Evolutionary conservation across 2,797 vertebrate species (phyloP).

Genomic region (Girardinus metallicus): DNA sequence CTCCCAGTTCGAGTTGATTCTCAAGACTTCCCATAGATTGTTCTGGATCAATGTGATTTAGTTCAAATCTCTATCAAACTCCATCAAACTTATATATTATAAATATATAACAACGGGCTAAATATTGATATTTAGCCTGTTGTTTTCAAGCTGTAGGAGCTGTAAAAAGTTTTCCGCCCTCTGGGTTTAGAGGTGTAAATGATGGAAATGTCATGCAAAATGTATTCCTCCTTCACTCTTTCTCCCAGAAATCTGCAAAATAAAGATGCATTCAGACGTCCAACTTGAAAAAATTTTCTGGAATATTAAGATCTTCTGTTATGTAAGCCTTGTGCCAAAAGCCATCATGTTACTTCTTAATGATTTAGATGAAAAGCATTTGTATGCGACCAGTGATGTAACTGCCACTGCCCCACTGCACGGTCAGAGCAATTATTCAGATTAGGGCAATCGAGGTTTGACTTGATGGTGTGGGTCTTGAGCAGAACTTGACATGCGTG

Average conservation of each 20-base stretch:
- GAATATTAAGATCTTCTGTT: neutral
- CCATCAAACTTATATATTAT: neutral
- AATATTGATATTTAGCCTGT: neutral
- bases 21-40: neutral
- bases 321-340: conserved; percentile 2
- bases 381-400: neutral
- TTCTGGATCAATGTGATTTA: neutral
- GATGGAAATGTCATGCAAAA: neutral
- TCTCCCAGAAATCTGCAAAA: neutral
- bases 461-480: neutral
- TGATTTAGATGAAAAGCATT: conserved; percentile 8
- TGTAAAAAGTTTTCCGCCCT: neutral
- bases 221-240: neutral
- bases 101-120: no score
- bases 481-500: neutral
- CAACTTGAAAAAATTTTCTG: neutral
- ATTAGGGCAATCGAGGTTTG: neutral
- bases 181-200: neutral
- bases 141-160: neutral
- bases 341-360: neutral
- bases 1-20: neutral
- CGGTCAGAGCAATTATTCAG: neutral
- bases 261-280: neutral
- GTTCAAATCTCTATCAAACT: neutral
- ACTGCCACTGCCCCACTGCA: neutral